Percentiles rank a stretch among this genome's conserved stretches.
These are phyloP conservation scores for Limnephilus lunatus DNA, from an alignment of 2,888 invertebrate genomes.

Conservation along the genomic window DNA sequence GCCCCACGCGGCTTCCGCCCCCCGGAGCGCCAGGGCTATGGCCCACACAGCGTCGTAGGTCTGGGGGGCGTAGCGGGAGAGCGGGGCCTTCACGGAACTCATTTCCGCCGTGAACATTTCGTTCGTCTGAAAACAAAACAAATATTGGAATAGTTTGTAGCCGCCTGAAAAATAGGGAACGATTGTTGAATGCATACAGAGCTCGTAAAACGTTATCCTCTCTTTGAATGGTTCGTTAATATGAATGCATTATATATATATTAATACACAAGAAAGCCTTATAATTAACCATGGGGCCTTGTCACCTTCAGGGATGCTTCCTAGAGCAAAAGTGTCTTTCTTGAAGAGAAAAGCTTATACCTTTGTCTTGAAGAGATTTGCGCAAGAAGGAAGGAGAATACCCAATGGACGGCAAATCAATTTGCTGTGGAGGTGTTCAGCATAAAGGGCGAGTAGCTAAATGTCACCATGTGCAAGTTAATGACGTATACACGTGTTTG, in stretches of 20 bases:
- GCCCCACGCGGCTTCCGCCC: conserved; percentile 80
- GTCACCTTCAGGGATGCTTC: no score
- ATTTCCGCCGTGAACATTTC: conserved; percentile 81
- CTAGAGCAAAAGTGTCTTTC: background rate
- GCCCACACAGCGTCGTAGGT: conserved; percentile 96
- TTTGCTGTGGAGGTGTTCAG: no score
- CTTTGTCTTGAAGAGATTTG: background rate
- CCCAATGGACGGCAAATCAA: background rate
- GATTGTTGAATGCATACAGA: background rate
- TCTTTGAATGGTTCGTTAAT: background rate
- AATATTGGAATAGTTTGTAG: conserved; percentile 13
- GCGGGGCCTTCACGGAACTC: conserved; percentile 74
- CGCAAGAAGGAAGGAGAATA: background rate
- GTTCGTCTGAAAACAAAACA: conserved; percentile 77
- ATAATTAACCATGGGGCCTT: no score
- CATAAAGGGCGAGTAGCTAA: no score
- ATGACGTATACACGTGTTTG: background rate
- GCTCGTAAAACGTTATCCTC: background rate
- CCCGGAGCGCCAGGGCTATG: conserved; percentile 86
- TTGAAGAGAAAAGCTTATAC: background rate
- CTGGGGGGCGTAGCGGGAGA: conserved; percentile 86
- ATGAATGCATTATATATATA: no score
- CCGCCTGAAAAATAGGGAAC: background rate
- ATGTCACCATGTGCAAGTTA: background rate
- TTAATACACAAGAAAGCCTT: no score